Evolutionary conservation across 53 echinoderm and acorn worm species (phyloP).

Genomic region (Henricia sp.): DNA sequence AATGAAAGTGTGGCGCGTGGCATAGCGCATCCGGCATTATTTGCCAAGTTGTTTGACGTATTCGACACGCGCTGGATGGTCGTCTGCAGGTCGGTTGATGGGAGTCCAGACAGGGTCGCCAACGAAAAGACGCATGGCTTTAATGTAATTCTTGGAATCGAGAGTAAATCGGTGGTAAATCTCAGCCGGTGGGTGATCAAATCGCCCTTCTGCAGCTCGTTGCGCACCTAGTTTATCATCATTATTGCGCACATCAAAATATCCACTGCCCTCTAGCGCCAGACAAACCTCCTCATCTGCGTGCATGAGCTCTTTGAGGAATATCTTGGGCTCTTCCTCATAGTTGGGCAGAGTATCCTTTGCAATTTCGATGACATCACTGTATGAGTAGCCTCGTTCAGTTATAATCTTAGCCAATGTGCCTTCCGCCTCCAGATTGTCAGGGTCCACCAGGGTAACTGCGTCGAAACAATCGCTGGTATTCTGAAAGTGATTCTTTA

Average conservation of each 20-base stretch:
- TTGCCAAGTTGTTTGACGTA: no score
- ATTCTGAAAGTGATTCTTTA: background rate
- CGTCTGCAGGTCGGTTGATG: no score
- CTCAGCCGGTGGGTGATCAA: constrained; percentile 78
- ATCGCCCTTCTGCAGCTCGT: constrained; percentile 58
- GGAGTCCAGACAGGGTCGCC: no score
- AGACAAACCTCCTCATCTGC: constrained; percentile 80
- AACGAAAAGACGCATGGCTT: no score
- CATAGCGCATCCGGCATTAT: no score
- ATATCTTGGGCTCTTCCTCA: constrained; percentile 78
- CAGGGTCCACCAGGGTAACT: constrained; percentile 72
- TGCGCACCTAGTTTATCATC: constrained; percentile 72
- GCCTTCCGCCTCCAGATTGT: constrained; percentile 55
- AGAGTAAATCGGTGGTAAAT: constrained; percentile 90
- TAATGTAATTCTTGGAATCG: constrained; percentile 72
- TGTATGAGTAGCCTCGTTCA: constrained; percentile 70
- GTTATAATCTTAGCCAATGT: constrained; percentile 50
- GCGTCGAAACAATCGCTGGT: no score
- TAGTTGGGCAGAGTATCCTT: constrained; percentile 71
- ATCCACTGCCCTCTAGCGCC: constrained; percentile 77
- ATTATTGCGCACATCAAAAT: constrained; percentile 80
- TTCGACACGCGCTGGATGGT: no score
- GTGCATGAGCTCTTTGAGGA: constrained; percentile 80
- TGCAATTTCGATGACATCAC: constrained; percentile 56
- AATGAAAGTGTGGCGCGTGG: no score